Percentiles rank a stretch among this genome's conserved stretches.
Evolutionary conservation across 2,113 vertebrate genomes (phyloP).

Genomic region (Dromaius novaehollandiae): DNA sequence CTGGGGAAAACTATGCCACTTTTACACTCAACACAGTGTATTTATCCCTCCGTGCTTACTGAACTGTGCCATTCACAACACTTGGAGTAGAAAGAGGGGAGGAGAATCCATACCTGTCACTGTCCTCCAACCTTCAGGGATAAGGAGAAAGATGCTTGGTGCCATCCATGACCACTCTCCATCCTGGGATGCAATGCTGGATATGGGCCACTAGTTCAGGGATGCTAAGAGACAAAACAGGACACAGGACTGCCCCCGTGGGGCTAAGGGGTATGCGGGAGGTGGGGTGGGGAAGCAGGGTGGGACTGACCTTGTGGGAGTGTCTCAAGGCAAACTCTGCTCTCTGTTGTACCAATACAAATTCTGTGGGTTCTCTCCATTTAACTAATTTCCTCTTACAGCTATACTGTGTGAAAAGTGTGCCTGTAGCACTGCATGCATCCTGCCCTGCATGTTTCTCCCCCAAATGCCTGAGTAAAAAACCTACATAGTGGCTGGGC

Average conservation of each 20-base stretch:
- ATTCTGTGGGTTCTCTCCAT: neutral
- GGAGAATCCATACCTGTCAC: neutral
- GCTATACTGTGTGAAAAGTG: rapidly evolving
- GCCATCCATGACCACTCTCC: neutral
- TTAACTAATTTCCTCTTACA: neutral
- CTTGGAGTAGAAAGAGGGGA: neutral
- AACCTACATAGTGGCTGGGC: neutral
- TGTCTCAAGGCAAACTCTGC: neutral
- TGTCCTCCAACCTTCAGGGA: neutral
- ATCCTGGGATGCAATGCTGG: rapidly evolving
- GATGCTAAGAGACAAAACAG: neutral
- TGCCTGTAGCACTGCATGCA: neutral
- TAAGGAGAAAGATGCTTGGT: neutral
- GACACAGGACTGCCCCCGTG: neutral
- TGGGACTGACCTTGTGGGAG: no score
- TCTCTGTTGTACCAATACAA: neutral
- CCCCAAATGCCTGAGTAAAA: neutral
- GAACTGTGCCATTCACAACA: neutral
- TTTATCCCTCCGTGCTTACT: neutral
- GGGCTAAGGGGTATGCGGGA: no score
- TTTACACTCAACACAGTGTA: neutral
- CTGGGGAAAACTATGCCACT: neutral
- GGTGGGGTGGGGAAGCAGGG: no score
- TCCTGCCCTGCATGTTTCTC: neutral
- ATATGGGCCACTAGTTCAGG: neutral